Evolutionary conservation across 2,113 vertebrate genomes (phyloP).

Genomic region (Hydrochoerus hydrochaeris): DNA sequence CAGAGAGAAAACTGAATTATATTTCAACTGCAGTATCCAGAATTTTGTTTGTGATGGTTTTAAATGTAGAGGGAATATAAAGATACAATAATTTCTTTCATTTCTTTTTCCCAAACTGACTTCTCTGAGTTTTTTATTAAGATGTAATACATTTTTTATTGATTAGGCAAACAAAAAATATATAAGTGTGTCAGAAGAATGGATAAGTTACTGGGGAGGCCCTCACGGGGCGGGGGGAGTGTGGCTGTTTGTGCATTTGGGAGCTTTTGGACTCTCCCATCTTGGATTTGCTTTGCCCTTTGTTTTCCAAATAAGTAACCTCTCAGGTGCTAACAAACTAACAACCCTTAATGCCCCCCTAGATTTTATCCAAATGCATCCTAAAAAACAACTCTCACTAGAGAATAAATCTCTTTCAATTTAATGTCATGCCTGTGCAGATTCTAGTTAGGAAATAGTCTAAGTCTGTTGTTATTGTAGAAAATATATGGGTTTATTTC

Average conservation of each 20-base stretch:
- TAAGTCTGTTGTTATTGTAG: background rate
- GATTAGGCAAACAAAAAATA: background rate
- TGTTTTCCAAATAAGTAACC: background rate
- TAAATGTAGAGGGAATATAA: background rate
- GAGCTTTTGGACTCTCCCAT: background rate
- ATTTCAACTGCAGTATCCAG: background rate
- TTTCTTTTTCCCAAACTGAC: background rate
- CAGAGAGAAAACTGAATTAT: background rate
- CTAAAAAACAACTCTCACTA: background rate
- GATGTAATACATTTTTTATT: background rate
- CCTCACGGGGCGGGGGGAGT: too few relatives aligned
- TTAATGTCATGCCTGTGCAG: background rate
- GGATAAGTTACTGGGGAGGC: background rate
- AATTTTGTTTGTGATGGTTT: background rate
- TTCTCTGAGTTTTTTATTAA: background rate
- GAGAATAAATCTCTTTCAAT: constrained; percentile 17
- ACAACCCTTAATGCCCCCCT: background rate
- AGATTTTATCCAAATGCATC: background rate
- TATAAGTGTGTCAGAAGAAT: background rate
- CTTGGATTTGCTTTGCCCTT: background rate
- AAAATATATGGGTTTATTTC: background rate
- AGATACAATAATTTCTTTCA: background rate
- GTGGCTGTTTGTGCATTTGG: background rate
- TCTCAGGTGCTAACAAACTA: background rate
- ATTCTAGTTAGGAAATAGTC: background rate